phyloP scores from a whole-genome alignment of 2,113 vertebrate genomes.

The Misgurnus anguillicaudatus region DNA sequence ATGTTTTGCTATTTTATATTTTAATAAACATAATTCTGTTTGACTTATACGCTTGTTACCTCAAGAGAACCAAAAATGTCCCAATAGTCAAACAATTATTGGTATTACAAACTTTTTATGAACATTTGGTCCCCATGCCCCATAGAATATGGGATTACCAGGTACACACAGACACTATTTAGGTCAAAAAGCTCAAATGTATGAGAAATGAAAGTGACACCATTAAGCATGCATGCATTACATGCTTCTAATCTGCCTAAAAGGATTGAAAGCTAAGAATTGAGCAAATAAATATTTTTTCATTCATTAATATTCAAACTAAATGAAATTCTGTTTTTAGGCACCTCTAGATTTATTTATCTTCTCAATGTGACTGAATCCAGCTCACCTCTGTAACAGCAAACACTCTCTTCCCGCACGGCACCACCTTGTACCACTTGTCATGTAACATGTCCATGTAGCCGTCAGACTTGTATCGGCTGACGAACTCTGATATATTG shows the following conservation, averaged over 20 bases:
- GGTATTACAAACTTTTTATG: too few species aligned
- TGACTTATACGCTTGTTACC: too few species aligned
- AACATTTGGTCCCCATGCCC: too few species aligned
- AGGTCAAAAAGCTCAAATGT: neutral
- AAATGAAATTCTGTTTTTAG: neutral
- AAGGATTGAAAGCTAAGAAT: constrained; percentile 17
- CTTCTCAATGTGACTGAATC: neutral
- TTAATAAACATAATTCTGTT: too few species aligned
- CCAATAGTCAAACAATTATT: too few species aligned
- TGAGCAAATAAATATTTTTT: constrained; percentile 20
- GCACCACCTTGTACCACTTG: constrained; percentile 96
- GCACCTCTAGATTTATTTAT: neutral
- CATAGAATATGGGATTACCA: too few species aligned
- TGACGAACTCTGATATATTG: constrained; percentile 89
- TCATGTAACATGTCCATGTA: constrained; percentile 92
- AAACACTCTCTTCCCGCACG: constrained; percentile 88
- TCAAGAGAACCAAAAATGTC: too few species aligned
- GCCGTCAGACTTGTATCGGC: constrained; percentile 88
- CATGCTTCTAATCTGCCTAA: constrained; percentile 10
- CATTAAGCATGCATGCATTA: constrained; percentile 21
- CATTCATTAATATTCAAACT: constrained; percentile 10
- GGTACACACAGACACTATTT: too few species aligned
- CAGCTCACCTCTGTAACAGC: constrained; percentile 84
- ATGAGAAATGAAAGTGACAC: constrained; percentile 1
- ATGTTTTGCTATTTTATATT: too few species aligned